Evolutionary conservation across 2,797 vertebrate genomes (phyloP).

Genomic region (Holocentrus rufus): DNA sequence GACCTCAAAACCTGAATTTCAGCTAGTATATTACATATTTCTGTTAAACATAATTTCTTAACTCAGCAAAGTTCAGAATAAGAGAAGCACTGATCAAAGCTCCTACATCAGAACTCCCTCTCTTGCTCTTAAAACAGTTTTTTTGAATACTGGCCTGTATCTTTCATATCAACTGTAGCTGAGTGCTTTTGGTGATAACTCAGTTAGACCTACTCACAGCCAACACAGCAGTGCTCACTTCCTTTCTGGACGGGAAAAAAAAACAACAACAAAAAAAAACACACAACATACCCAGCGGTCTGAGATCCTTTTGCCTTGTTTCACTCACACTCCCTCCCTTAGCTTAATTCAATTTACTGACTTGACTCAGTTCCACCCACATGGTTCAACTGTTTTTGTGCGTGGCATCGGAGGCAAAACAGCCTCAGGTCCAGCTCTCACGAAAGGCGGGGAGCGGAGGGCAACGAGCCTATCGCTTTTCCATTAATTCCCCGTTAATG

Average conservation of each 20-base stretch:
- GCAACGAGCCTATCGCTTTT: conserved; percentile 30
- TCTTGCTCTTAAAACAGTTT: neutral
- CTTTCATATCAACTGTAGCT: conserved; percentile 3
- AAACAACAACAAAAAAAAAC: neutral
- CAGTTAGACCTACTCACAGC: neutral
- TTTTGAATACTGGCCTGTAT: neutral
- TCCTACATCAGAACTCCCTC: neutral
- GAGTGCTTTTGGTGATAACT: conserved; percentile 7
- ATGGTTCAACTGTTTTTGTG: conserved; percentile 48
- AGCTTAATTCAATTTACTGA: conserved; percentile 63
- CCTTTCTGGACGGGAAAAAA: conserved; percentile 13
- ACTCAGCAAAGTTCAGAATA: neutral
- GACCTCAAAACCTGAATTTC: neutral
- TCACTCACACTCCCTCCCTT: conserved; percentile 35
- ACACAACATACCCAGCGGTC: conserved; percentile 16
- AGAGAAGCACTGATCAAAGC: neutral
- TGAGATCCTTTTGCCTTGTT: conserved; percentile 21
- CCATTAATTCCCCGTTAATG: conserved; percentile 50
- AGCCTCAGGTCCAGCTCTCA: conserved; percentile 44
- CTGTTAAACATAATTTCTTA: neutral
- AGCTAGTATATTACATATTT: no score
- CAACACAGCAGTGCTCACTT: conserved; percentile 7
- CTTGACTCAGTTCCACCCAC: conserved; percentile 60
- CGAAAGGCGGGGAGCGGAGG: conserved; percentile 15
- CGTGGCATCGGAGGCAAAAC: conserved; percentile 56